A percentile compares a stretch with the other conserved stretches of the same genome.
Evolutionary conservation across 2,797 vertebrate genomes (phyloP).

Genomic region (Scyliorhinus canicula): DNA sequence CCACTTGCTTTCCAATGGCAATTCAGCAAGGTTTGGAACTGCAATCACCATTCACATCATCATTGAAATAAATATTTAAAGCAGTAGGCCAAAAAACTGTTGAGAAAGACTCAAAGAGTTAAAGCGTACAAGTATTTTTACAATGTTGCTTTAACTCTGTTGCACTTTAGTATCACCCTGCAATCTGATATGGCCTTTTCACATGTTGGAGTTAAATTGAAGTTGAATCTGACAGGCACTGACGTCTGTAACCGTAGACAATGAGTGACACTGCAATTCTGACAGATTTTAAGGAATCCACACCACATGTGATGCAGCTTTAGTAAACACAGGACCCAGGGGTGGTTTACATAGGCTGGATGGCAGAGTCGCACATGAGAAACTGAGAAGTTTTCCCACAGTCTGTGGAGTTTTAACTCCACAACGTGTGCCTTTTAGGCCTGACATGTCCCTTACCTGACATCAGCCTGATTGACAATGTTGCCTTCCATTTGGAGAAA

Average conservation of each 20-base stretch:
- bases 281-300: background rate
- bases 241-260: too few relatives aligned
- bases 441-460: too few relatives aligned
- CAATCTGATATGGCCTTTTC: background rate
- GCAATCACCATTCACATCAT: background rate
- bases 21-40: background rate
- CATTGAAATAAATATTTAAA: background rate
- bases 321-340: background rate
- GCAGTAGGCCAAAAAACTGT: background rate
- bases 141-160: background rate
- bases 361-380: background rate
- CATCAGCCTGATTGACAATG: too few relatives aligned
- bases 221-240: background rate
- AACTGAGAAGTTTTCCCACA: too few relatives aligned
- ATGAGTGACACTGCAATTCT: background rate
- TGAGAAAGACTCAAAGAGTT: background rate
- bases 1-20: background rate
- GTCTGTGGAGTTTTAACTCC: too few relatives aligned
- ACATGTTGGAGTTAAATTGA: background rate
- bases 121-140: background rate
- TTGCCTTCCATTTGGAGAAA: too few relatives aligned
- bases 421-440: too few relatives aligned
- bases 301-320: background rate
- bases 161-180: background rate
- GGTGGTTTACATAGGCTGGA: too few relatives aligned